Percentiles rank a stretch among this genome's conserved stretches.
Evolutionary conservation across 2,113 vertebrate genomes (phyloP).

Genomic region (Cervus canadensis): DNA sequence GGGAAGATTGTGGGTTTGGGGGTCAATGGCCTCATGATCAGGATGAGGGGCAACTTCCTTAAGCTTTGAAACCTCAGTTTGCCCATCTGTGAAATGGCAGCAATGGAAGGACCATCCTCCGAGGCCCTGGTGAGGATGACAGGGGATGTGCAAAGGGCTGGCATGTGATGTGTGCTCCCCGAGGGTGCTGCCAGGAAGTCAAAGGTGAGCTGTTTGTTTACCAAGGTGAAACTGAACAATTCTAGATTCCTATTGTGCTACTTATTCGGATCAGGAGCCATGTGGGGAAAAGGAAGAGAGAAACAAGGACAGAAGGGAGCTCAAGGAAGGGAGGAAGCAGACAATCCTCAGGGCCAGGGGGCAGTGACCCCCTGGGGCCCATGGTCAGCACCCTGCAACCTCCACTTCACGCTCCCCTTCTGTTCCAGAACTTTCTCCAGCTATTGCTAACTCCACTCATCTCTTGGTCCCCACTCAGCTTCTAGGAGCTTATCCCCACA

Average conservation of each 20-base stretch:
- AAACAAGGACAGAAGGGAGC: no score
- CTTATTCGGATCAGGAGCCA: neutral
- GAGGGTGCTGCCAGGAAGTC: fast-evolving
- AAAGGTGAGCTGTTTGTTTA: neutral
- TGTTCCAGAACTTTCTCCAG: neutral
- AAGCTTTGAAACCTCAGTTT: neutral
- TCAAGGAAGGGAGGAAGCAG: neutral
- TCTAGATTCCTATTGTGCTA: neutral
- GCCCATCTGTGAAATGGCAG: neutral
- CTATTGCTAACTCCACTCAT: no score
- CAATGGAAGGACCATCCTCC: neutral
- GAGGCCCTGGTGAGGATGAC: neutral
- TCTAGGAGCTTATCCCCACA: neutral
- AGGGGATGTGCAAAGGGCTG: neutral
- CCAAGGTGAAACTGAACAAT: neutral
- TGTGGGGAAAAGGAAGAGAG: neutral
- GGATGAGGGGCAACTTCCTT: neutral
- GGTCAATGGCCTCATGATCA: neutral
- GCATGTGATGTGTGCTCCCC: no score
- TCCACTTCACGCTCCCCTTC: fast-evolving
- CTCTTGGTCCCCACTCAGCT: neutral
- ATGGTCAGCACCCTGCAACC: neutral
- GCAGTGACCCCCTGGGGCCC: neutral
- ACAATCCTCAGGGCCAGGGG: neutral
- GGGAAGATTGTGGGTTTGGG: neutral